Conservation (phyloP, 2,113 vertebrate species). For the Petrocephalus zakoni region DNA sequence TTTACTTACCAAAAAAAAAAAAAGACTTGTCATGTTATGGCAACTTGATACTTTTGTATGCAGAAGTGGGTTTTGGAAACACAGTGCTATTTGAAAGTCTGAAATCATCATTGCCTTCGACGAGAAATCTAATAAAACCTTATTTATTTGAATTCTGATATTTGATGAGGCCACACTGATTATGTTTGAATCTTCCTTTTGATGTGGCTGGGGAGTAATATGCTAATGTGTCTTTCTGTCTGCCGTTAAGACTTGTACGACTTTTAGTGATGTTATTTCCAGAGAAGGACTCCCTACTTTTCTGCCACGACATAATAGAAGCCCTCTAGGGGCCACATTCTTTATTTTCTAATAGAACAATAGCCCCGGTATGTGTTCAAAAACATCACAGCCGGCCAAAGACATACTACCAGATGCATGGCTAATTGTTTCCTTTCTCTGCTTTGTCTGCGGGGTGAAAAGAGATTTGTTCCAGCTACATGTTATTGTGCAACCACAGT, state of each 20-base stretch:
- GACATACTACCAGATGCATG: not conserved
- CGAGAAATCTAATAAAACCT: not conserved
- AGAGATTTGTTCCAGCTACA: not conserved
- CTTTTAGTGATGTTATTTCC: not conserved
- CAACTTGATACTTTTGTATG: not conserved
- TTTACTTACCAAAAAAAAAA: not conserved
- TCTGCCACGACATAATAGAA: not conserved
- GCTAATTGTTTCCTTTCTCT: conserved; percentile 10
- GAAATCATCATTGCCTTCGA: not conserved
- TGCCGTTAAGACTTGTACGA: not conserved
- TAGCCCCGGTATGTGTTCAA: not conserved
- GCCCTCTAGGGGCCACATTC: not conserved
- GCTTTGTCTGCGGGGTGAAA: not conserved
- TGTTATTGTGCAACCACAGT: not conserved
- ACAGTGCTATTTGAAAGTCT: not conserved
- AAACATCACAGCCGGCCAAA: not conserved
- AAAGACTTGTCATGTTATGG: not conserved
- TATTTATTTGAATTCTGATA: not conserved
- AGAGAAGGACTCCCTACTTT: not conserved
- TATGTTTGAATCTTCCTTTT: not conserved
- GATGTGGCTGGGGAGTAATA: not conserved
- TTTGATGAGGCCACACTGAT: not conserved
- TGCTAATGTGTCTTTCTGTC: not conserved
- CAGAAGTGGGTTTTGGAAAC: not conserved
- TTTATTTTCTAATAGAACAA: not conserved